Base-by-base conservation (phyloP, 2,888 invertebrate species). In the Tenthredo scrophulariae region DNA sequence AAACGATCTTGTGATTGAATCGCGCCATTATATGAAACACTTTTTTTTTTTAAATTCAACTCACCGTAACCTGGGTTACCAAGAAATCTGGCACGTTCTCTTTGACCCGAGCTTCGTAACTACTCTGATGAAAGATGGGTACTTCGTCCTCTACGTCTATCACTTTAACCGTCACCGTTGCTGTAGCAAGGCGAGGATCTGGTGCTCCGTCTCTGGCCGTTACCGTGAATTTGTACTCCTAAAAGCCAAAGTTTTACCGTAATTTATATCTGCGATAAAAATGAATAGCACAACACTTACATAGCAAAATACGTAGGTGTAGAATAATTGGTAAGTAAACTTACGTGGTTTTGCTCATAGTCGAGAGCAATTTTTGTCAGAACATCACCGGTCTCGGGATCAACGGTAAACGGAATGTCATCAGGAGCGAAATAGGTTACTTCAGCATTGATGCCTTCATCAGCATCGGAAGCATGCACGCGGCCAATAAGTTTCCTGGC, bases 181-280 rank as follows among this genome's bases (percentile, higher is more conserved):
- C 97, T 0, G 98, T 98, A 2, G 98, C 97, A 58, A 98, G 94
- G 18, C 98, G 95, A 4, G 97, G 96, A 94, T 98, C 97, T 0
- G 97, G 95, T 0, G 97, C 98, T 29, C 97, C 97, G 91, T 98
- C 98, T 91, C 96, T 96, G 0, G 98, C 98, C 0, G 98, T 98
- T 10, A 98, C 97, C 67, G 98, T 97, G 93, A 98, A 97, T 86
- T 95, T 95, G 91, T 97, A 97, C 70, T 96, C 96, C 96, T 97
- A 93, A 22, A 80, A 26, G n/a, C 15, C 13, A 22, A 26, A 22
- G 2, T 93, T 89, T 85, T 46, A 85, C 29, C 33, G 75, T 67
- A 67, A 87, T 54, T 33, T 33, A 62, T 46, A 9, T 37, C 7
- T 15, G 40, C 13, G 46, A 70, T 29, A n/a, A 65, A 85, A 72